Conservation (phyloP, 2,888 invertebrate genomes). For the Latrodectus hesperus region DNA sequence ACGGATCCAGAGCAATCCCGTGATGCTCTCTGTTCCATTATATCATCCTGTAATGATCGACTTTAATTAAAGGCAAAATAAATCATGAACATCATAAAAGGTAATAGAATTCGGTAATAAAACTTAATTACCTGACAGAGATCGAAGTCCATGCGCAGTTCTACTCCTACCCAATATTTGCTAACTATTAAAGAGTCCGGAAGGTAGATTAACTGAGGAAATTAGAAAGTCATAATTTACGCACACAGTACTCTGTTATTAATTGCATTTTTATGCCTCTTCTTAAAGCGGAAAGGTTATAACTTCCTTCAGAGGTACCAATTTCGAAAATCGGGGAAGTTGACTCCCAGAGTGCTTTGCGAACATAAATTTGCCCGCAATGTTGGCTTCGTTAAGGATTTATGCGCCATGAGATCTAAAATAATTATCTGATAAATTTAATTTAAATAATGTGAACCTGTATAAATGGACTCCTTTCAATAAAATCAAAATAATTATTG, state of each 20-base stretch:
- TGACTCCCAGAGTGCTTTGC: no score
- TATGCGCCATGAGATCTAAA: no score
- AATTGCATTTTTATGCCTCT: not conserved
- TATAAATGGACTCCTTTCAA: no score
- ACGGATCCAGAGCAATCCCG: not conserved
- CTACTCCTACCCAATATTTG: not conserved
- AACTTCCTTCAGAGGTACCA: no score
- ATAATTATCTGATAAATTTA: no score
- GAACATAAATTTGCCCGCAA: no score
- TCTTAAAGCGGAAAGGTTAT: not conserved
- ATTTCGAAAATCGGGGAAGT: no score
- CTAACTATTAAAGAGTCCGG: not conserved
- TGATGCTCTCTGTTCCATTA: not conserved
- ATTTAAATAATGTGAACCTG: no score
- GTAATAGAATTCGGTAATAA: conserved; percentile 2
- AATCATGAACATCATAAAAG: not conserved
- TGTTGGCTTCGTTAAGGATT: no score
- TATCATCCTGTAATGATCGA: not conserved
- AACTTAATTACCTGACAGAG: not conserved
- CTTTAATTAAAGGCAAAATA: not conserved
- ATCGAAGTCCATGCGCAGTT: not conserved
- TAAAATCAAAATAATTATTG: no score
- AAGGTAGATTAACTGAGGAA: not conserved
- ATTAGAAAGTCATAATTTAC: not conserved
- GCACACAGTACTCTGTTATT: not conserved